Evolutionary conservation across 2,888 invertebrate species (phyloP), one percentile per base, ranked within the genome.

Genomic region (Halocaridina rubra): DNA sequence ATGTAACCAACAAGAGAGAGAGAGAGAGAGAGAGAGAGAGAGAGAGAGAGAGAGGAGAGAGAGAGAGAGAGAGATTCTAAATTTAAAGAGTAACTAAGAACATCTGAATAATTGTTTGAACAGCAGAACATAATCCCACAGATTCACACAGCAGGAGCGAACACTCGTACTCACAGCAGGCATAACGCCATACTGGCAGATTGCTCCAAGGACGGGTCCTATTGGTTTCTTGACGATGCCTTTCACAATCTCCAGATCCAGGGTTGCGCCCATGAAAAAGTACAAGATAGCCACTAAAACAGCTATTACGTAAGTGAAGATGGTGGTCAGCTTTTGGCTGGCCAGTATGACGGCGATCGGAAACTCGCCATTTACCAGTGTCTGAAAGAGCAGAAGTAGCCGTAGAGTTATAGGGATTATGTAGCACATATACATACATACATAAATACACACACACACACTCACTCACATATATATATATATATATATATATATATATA

Each of bases 201-300:
- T 53, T 61, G 67, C 16, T 4, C 81, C 81, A 7, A 81, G 29
- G 13, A 53, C 0, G 8, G 81, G 81, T 3, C 81, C 81, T 8
- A 81, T 32, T 4, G 81, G 81, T 53, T 22, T 64, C 22, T 64
- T 53, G 67, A 39, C 53, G 30, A 81, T 81, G 46, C 46, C 59
- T 64, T 75, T 81, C n/a, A 72, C 61, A 3, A 72, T n/a, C 30
- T 46, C 1, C 0, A 78, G 72, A 46, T 97, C 95, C 90, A 97
- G 92, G 0, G 97, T 96, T 90, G 96, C 96, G 0, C 97, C 97
- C 91, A 97, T 97, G 92, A 97, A 97, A 80, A 97, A 94, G 90
- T 96, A 97, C 89, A 97, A 93, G 74, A 97, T 91, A 0, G 95
- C 94, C 61, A 95, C 94, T 67, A 97, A 92, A 71, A 94, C 91